Evolutionary conservation across 2,888 invertebrate species (phyloP), one percentile per base, ranked within the genome.

Genomic region (Conistra vaccinii): DNA sequence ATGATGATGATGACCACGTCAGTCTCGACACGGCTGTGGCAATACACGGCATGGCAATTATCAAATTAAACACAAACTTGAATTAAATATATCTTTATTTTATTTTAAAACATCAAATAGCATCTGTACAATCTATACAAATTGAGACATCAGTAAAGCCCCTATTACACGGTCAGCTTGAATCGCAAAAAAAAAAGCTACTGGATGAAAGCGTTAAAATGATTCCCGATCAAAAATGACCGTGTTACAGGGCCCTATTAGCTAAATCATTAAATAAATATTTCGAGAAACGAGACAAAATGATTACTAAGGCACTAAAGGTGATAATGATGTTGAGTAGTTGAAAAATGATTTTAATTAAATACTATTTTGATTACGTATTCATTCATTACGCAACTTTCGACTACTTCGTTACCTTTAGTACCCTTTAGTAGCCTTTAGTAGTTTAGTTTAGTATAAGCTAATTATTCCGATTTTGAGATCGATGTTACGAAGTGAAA

Each of bases 1-100:
- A 32, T 32, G 32, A 32, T 32, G 32, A 32, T 32, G 32, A n/a
- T n/a, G n/a, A n/a, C n/a, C n/a, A n/a, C n/a, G n/a, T n/a, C n/a
- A n/a, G n/a, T n/a, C n/a, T n/a, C n/a, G n/a, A n/a, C n/a, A n/a
- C n/a, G 32, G 14, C n/a, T 10, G 14, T 17, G 26, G 20, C 26
- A 63, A 45, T 20, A 14, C 26, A 45, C 4, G 2, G 1, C 12
- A n/a, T 14, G 12, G 42, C 20, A 29, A 7, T 14, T 3, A 58
- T 1, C 2, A 66, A 82, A 83, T 62, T 9, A 83, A 78, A 83
- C 58, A 73, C 23, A 60, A 51, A 26, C 0, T 51, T 73, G 67
- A 85, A 84, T 86, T 77, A 87, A 87, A 87, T 87, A 85, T 84
- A 78, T 85, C 76, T 86, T 86, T 86, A 86, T 86, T 83, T 61